phyloP scores from a whole-genome alignment of 2,113 vertebrate species.

The Choloepus hoffmanni region DNA sequence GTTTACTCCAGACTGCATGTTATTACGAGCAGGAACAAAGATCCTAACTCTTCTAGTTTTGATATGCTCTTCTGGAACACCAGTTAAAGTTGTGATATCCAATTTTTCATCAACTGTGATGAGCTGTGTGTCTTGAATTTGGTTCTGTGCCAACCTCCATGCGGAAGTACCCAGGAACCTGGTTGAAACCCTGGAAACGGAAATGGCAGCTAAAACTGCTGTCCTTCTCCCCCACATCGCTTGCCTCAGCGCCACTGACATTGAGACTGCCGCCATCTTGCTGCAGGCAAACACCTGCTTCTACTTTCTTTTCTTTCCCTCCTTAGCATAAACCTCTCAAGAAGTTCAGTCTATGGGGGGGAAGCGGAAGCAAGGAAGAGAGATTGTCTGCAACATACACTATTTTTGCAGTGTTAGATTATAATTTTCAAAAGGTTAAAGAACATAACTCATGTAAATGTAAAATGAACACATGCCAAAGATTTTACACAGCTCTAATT shows the following conservation, averaged over 20 bases:
- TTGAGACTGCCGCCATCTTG: constrained; percentile 88
- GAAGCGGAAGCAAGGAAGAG: constrained; percentile 60
- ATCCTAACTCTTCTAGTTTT: constrained; percentile 97
- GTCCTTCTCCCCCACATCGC: constrained; percentile 72
- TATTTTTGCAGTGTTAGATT: neutral
- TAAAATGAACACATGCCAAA: constrained; percentile 33
- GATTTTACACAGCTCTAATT: neutral
- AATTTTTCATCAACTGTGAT: constrained; percentile 98
- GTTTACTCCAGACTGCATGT: constrained; percentile 97
- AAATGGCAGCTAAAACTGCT: constrained; percentile 68
- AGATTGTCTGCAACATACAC: constrained; percentile 18
- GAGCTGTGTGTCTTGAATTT: constrained; percentile 92
- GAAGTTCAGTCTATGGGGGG: neutral
- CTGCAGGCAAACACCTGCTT: constrained; percentile 21
- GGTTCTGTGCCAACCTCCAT: constrained; percentile 90
- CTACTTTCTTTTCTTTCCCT: too few species aligned
- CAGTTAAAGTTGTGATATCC: constrained; percentile 94
- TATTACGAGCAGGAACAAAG: constrained; percentile 94
- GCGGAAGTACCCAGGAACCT: constrained; percentile 94
- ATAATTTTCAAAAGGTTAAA: constrained; percentile 31
- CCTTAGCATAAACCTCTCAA: constrained; percentile 24
- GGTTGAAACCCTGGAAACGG: constrained; percentile 81
- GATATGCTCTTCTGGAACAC: constrained; percentile 96
- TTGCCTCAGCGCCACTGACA: constrained; percentile 90
- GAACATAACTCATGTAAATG: neutral